phyloP scores from a whole-genome alignment of 2,888 invertebrate genomes.

The Stenotaenia linearis region DNA sequence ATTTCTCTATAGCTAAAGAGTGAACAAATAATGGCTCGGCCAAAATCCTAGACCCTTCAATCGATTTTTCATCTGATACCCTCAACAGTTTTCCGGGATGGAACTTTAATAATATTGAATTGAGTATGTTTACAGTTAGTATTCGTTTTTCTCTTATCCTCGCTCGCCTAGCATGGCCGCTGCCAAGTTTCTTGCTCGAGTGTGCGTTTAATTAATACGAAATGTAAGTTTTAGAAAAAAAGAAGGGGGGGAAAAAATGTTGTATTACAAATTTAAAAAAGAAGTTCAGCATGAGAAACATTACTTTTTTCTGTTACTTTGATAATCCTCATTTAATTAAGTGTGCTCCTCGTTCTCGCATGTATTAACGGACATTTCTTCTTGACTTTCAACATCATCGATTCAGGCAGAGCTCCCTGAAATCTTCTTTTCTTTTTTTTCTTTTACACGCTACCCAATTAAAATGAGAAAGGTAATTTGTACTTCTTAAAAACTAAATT shows the following conservation, averaged over 20 bases:
- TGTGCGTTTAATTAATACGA: not conserved
- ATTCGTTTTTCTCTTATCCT: not conserved
- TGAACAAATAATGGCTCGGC: conserved; percentile 2
- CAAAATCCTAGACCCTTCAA: not conserved
- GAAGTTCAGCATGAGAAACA: not conserved
- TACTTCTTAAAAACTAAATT: not conserved
- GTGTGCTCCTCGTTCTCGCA: not conserved
- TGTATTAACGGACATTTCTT: conserved; percentile 11
- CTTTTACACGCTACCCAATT: not conserved
- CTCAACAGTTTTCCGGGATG: not conserved
- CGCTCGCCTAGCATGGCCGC: not conserved
- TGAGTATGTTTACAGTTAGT: not conserved
- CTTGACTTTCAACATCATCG: conserved; percentile 19
- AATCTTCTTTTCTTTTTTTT: not conserved
- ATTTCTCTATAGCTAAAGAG: conserved; percentile 26
- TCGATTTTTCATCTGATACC: conserved; percentile 24
- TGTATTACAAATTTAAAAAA: not conserved
- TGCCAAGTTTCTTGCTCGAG: not conserved
- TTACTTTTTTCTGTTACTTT: conserved; percentile 6
- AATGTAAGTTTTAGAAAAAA: not conserved
- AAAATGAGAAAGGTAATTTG: conserved; percentile 10
- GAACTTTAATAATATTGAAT: conserved; percentile 13
- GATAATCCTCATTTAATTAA: conserved; percentile 22
- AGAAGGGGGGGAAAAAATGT: not conserved
- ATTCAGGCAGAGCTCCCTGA: not conserved